These are phyloP conservation scores for Micrasema minimum DNA, from an alignment of 1,140 invertebrate species.

Conservation along the genomic window DNA sequence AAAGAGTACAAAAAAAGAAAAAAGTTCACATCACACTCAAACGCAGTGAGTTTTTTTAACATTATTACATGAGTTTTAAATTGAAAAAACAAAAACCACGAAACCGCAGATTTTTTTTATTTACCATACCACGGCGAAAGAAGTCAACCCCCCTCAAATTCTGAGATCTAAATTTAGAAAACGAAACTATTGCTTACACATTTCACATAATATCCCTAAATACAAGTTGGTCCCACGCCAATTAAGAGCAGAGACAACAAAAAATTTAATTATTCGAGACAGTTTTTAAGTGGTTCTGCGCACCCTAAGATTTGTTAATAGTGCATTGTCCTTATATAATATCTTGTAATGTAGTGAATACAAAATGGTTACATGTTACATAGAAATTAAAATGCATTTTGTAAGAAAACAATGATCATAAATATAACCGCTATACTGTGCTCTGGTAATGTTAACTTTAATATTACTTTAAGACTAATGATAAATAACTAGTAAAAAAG, in stretches of 20 bases:
- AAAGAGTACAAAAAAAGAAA: too few species aligned
- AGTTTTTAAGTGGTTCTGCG: not conserved
- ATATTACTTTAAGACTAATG: too few species aligned
- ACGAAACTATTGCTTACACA: not conserved
- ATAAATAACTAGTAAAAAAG: too few species aligned
- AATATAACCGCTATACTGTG: too few species aligned
- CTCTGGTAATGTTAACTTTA: too few species aligned
- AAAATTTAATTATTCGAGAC: slow-evolving; percentile 4
- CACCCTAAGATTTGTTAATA: not conserved
- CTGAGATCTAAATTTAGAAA: slow-evolving; percentile 7
- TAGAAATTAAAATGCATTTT: not conserved
- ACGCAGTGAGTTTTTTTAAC: too few species aligned
- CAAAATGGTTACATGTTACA: not conserved
- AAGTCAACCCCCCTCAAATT: slow-evolving; percentile 19
- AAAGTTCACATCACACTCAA: too few species aligned
- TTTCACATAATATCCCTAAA: not conserved
- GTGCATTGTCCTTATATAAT: not conserved
- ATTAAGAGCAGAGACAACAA: slow-evolving; percentile 30
- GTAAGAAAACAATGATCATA: not conserved
- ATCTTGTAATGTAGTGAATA: not conserved
- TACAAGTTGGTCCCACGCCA: slow-evolving; percentile 14
- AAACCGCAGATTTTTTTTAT: slow-evolving; percentile 13
- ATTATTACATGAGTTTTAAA: too few species aligned
- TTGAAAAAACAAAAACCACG: not conserved
- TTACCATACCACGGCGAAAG: not conserved